Evolutionary conservation across 2,888 invertebrate genomes (phyloP).

Genomic region (Autographa pulchrina): DNA sequence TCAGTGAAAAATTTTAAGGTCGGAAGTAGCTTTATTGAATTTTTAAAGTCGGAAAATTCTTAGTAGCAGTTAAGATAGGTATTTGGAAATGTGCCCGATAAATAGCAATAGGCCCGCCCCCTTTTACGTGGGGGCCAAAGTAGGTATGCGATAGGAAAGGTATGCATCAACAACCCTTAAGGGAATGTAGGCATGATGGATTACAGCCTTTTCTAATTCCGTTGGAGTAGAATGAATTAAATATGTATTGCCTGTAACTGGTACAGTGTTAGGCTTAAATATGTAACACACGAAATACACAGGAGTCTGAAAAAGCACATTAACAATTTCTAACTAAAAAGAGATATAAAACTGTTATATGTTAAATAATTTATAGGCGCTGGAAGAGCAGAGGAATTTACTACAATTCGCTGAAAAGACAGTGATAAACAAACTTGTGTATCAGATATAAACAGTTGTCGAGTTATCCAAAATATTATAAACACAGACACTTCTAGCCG

Average conservation of each 20-base stretch:
- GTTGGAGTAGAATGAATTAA: constrained; percentile 1
- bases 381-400: not conserved
- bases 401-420: not conserved
- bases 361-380: not conserved
- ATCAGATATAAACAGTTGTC: constrained; percentile 20
- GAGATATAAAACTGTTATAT: not conserved
- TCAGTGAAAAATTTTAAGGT: not conserved
- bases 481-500: constrained; percentile 36
- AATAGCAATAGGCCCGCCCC: not conserved
- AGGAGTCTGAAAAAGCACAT: no score
- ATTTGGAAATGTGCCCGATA: constrained; percentile 2
- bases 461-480: constrained; percentile 47
- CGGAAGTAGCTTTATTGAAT: constrained; percentile 1
- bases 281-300: not conserved
- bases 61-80: not conserved
- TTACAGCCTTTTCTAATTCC: constrained; percentile 1
- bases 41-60: constrained; percentile 3
- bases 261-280: not conserved
- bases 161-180: not conserved
- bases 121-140: not conserved
- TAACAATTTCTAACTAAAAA: not conserved
- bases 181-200: not conserved
- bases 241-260: not conserved
- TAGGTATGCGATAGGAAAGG: not conserved
- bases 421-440: constrained; percentile 26